phyloP scores from a whole-genome alignment of 2,113 vertebrate species.

The Cathartes aura region DNA sequence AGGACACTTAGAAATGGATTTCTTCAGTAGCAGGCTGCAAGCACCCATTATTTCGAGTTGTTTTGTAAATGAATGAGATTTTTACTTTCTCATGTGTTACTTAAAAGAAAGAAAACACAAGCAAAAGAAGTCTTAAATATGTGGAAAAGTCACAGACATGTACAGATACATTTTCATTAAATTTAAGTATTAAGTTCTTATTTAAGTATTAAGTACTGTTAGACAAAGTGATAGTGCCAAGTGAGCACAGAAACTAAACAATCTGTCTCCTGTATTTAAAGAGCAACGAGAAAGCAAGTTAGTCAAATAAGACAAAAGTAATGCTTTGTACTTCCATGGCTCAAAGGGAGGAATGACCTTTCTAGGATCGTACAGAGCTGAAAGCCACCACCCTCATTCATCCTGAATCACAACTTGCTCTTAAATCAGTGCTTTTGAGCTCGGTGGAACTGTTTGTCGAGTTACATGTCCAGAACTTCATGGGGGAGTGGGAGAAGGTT shows the following conservation, averaged over 20 bases:
- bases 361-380: neutral
- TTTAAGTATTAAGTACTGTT: neutral
- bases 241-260: neutral
- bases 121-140: constrained; percentile 4
- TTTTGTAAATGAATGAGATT: constrained; percentile 41
- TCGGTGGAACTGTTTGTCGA: neutral
- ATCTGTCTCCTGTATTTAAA: neutral
- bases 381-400: neutral
- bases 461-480: neutral
- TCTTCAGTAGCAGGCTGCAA: constrained; percentile 55
- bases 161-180: neutral
- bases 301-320: neutral
- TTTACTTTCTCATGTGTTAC: constrained; percentile 16
- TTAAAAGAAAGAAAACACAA: constrained; percentile 8
- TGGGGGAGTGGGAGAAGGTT: neutral
- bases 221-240: neutral
- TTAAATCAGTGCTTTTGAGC: neutral
- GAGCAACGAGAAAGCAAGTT: neutral
- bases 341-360: neutral
- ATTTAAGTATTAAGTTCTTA: neutral
- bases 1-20: constrained; percentile 53
- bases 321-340: neutral
- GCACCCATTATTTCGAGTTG: constrained; percentile 51
- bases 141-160: neutral
- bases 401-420: neutral